A percentile compares a stretch with the other conserved stretches of the same genome.
Conservation (phyloP, 2,888 invertebrate species). For the Stenichneumon culpator region DNA sequence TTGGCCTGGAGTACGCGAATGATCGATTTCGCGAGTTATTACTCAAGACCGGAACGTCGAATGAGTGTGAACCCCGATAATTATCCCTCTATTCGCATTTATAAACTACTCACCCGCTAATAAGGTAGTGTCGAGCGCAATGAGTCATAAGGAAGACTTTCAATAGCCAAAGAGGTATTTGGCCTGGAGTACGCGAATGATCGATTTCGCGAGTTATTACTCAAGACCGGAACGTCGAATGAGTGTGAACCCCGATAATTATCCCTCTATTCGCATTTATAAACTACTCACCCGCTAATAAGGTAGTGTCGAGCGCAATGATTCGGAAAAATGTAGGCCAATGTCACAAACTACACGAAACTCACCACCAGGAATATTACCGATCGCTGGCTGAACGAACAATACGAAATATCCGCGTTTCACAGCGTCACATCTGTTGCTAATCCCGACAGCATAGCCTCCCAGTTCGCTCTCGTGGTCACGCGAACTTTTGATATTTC, state of each 20-base stretch:
- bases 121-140: background rate
- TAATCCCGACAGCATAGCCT: background rate
- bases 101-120: background rate
- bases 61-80: background rate
- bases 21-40: too few relatives aligned
- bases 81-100: background rate
- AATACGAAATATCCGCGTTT: constrained; percentile 2
- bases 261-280: background rate
- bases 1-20: too few relatives aligned
- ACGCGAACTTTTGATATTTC: constrained; percentile 65
- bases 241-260: background rate
- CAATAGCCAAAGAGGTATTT: too few relatives aligned
- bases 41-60: background rate
- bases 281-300: background rate
- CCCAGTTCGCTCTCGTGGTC: constrained; percentile 11
- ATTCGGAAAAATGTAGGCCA: constrained; percentile 3
- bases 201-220: too few relatives aligned
- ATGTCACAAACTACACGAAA: constrained; percentile 22
- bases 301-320: background rate
- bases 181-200: too few relatives aligned
- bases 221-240: background rate
- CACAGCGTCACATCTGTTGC: background rate
- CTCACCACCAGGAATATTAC: background rate
- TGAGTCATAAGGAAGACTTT: too few relatives aligned
- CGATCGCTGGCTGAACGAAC: background rate